phyloP scores from a whole-genome alignment of 2,113 vertebrate genomes.

The Xyliphius kryptos region DNA sequence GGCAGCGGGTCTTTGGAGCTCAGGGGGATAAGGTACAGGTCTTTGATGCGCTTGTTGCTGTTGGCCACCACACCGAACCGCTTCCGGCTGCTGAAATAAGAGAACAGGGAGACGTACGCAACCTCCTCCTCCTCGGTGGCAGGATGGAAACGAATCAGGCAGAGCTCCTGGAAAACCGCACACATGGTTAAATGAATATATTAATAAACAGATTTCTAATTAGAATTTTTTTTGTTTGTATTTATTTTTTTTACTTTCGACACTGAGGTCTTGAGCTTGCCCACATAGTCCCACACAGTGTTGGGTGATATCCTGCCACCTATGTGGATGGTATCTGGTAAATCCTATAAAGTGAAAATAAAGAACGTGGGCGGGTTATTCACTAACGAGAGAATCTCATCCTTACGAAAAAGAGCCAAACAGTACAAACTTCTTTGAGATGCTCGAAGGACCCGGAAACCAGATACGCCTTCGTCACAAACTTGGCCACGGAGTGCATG shows the following conservation, averaged over 20 bases:
- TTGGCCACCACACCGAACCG: constrained; percentile 95
- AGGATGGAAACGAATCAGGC: constrained; percentile 94
- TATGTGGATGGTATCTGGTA: constrained; percentile 94
- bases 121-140: constrained; percentile 97
- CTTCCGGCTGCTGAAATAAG: constrained; percentile 96
- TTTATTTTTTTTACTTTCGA: constrained; percentile 76
- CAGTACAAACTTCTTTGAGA: constrained; percentile 82
- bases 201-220: not conserved
- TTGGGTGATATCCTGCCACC: constrained; percentile 89
- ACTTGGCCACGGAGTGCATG: constrained; percentile 95
- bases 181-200: not conserved
- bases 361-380: no score
- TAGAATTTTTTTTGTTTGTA: not conserved
- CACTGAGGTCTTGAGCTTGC: constrained; percentile 91
- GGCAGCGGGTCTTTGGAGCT: constrained; percentile 90
- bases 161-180: constrained; percentile 77
- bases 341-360: constrained; percentile 71
- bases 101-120: constrained; percentile 95
- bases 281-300: constrained; percentile 98
- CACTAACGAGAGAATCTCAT: no score
- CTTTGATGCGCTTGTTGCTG: constrained; percentile 94
- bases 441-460: constrained; percentile 93
- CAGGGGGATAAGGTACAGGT: constrained; percentile 96
- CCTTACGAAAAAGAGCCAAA: no score
- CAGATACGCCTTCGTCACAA: constrained; percentile 95